Base-by-base conservation (phyloP, 2,888 invertebrate genomes). In the Pollenia amentaria region DNA sequence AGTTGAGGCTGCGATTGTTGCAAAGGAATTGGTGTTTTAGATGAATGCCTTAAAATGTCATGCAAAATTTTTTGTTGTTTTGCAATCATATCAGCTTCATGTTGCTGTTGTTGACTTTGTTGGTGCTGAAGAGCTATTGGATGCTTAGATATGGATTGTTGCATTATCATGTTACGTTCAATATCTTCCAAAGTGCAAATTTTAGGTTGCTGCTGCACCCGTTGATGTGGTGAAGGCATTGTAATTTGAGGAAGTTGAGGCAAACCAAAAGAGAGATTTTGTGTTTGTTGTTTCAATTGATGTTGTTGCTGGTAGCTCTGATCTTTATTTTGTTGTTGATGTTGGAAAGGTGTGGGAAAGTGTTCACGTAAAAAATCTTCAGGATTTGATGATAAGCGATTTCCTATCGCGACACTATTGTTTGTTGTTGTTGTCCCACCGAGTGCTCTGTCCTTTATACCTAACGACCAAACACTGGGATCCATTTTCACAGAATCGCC, bases 381-480 rank as follows among this genome's bases (percentile, higher is more conserved):
- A 0, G 89, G 89, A 81, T 91, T 90, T 1, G 89, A 76, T 51
- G 88, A 65, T 11, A 88, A 78, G 57, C 73, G 80, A 42, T 75
- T 75, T 64, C 75, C 65, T 11, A 40, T 42, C 7, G 40, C 48
- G 2, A 18, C 18, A 29, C 87, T 65, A 90, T 89, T 48, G 6
- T 8, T 40, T 53, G 29, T 40, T 53, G 29, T 40, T 53, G 46
- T 89, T 79, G 38, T 21, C 4, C 42, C 60, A 7, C 3, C 42
- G 11, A 91, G 6, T 90, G 89, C 29, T 93, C 92, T 18, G 51
- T 84, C 70, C 51, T 79, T 69, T 42, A 62, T 14, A 88, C 89
- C 46, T 7, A 90, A 88, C 38, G 94, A 93, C 94, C 94, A 94
- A 16, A 94, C 94, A 62, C 94, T 94, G 0, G 94, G 94, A 89